phyloP scores from a whole-genome alignment of 1,140 invertebrate species.

The Holcopasites calliopsidis region DNA sequence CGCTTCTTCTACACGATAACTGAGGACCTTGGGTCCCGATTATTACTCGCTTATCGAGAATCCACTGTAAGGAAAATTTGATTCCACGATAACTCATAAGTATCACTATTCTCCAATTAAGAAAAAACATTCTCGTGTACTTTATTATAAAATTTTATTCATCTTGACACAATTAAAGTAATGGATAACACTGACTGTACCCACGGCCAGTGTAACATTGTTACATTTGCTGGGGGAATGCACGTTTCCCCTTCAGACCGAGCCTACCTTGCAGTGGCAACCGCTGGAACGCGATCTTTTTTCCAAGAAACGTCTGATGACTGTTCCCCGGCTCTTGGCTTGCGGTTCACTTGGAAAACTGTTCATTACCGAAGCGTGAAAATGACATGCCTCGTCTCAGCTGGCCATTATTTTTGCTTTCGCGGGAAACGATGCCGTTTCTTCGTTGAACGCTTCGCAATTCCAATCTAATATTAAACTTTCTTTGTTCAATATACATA shows the following conservation, averaged over 20 bases:
- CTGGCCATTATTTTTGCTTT: neutral
- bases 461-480: neutral
- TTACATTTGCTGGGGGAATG: conserved; percentile 17
- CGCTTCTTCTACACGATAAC: no score
- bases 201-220: neutral
- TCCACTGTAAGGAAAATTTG: no score
- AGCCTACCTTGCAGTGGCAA: neutral
- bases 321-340: neutral
- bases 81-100: no score
- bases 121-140: no score
- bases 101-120: no score
- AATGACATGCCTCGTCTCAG: neutral
- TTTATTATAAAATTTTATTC: no score
- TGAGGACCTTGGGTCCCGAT: no score
- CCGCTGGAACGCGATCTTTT: neutral
- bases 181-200: no score
- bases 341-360: neutral
- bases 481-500: no score
- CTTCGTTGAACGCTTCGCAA: neutral
- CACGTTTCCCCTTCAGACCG: neutral
- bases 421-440: neutral
- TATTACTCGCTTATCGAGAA: no score
- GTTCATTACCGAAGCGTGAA: conserved; percentile 21
- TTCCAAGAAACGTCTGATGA: neutral
- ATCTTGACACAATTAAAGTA: no score